Evolutionary conservation across 2,113 vertebrate genomes (phyloP), one percentile per base, ranked within the genome.

Genomic region (Proterorhinus semilunaris): DNA sequence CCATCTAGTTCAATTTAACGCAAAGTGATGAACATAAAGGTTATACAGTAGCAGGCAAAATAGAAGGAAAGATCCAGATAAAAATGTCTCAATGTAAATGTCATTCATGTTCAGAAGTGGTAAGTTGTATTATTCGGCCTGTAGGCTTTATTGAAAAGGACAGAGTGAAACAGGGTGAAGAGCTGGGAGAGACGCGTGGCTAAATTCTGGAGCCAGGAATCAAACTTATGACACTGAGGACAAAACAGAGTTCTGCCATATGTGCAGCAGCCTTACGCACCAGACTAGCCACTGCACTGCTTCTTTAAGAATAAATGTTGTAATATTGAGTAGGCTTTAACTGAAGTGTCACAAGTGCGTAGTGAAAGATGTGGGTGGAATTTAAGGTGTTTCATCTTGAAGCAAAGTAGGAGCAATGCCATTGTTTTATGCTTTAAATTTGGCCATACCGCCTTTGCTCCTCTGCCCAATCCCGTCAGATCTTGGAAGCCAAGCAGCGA

Each of bases 291-390:
- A 36, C 27, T 36, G 27, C 27, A 36, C 27, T 36, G 27, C 27
- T 36, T 36, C 27, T 47, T 47, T 47, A 47, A 47, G 46, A 7
- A 47, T 47, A 36, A 10, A 47, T 47, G 46, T 47, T 47, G 10
- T 8, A 4, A 47, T 47, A 6, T 11, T 13, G 12, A 15, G 49
- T 51, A 51, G 49, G 11, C 11, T 51, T 11, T 13, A 51, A 51
- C 55, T 12, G 7, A 58, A 58, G 36, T 57, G 55, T 67, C 67
- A 71, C 15, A 46, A 62, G 62, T 46, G 1, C n/a, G 62, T 47
- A 57, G 66, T 63, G 27, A 76, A 44, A 73, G 45, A 51, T 67
- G 71, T 75, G 61, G 55, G 63, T 73, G 62, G 66, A 65, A 53
- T 47, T 61, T 44, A 62, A 64, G 53, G 48, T 44, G 1, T 57